Conservation (phyloP, 1,140 invertebrate species). For the Polypedilum vanderplanki region DNA sequence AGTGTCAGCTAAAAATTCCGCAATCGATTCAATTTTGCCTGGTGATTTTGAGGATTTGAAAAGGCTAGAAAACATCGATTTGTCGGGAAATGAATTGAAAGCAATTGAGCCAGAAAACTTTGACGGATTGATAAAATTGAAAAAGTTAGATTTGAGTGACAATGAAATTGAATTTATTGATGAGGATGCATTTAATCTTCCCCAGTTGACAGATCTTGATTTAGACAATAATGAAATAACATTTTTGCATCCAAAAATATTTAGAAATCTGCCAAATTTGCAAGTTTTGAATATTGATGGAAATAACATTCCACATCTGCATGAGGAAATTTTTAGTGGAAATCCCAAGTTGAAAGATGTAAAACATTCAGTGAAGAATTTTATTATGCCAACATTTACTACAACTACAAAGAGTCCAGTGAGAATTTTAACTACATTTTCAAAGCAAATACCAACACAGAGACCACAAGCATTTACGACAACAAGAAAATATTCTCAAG, state of each 20-base stretch:
- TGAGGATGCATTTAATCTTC: background rate
- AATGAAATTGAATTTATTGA: conserved; percentile 14
- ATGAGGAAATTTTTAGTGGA: background rate
- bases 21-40: background rate
- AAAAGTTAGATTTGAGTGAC: background rate
- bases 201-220: background rate
- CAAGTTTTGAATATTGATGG: background rate
- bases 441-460: background rate
- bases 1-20: background rate
- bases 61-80: background rate
- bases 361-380: background rate
- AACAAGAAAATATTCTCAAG: background rate
- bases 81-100: background rate
- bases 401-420: background rate
- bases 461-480: background rate
- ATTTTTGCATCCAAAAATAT: background rate
- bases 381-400: background rate
- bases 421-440: background rate
- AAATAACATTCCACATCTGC: background rate
- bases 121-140: background rate
- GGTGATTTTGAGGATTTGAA: background rate
- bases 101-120: background rate
- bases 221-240: conserved; percentile 4
- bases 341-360: background rate
- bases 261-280: conserved; percentile 5